These are phyloP conservation scores for Wasmannia auropunctata DNA, from an alignment of 1,140 invertebrate species.

Conservation along the genomic window DNA sequence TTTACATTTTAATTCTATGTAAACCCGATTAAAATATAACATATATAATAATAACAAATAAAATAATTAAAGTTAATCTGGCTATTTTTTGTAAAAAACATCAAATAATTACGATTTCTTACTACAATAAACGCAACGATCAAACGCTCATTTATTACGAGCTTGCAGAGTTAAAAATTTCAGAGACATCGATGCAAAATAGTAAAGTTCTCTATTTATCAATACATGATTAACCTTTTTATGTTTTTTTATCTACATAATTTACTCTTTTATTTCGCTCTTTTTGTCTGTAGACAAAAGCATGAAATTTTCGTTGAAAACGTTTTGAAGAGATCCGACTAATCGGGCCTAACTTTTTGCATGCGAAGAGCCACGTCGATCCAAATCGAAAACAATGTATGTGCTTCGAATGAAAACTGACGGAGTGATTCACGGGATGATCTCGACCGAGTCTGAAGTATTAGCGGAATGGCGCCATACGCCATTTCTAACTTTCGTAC, in stretches of 20 bases:
- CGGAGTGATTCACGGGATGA: conserved; percentile 8
- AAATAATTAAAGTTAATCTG: neutral
- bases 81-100: too few species aligned
- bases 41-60: neutral
- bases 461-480: neutral
- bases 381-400: conserved; percentile 20
- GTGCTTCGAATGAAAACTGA: neutral
- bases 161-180: too few species aligned
- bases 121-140: neutral
- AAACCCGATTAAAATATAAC: neutral
- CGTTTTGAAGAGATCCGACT: neutral
- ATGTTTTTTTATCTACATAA: too few species aligned
- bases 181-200: too few species aligned
- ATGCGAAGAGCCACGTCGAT: neutral
- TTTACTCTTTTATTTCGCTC: too few species aligned
- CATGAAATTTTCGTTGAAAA: too few species aligned
- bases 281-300: too few species aligned
- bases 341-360: conserved; percentile 17
- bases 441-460: conserved; percentile 3
- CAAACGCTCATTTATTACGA: too few species aligned
- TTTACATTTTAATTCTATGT: neutral
- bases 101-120: neutral
- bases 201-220: neutral
- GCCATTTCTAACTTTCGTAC: conserved; percentile 7
- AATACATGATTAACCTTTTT: neutral